Evolutionary conservation across 2,888 invertebrate species (phyloP).

Genomic region (Gari tellinella): DNA sequence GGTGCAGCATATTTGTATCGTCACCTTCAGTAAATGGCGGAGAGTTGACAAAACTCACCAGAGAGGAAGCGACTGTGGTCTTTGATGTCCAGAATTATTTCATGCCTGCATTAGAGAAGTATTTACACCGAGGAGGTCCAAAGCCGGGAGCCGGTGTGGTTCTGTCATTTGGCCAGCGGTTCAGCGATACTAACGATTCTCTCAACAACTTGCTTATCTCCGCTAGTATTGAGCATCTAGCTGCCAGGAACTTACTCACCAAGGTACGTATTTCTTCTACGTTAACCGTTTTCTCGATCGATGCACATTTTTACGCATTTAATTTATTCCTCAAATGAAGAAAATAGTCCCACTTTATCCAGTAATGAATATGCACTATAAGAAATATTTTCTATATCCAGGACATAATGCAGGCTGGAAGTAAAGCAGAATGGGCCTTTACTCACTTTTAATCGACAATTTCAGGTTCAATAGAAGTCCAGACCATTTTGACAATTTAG

Average conservation of each 20-base stretch:
- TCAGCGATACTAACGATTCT: slow-evolving; percentile 46
- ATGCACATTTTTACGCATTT: too few species aligned
- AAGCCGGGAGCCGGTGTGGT: slow-evolving; percentile 66
- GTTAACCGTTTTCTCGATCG: too few species aligned
- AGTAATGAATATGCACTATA: too few species aligned
- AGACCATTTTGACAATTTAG: too few species aligned
- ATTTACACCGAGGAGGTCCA: slow-evolving; percentile 40
- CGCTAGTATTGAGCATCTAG: slow-evolving; percentile 56
- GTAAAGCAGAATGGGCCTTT: too few species aligned
- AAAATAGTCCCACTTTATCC: too few species aligned
- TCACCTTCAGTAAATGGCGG: slow-evolving; percentile 47
- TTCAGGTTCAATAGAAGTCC: too few species aligned
- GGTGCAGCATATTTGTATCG: slow-evolving; percentile 68
- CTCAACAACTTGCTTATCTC: slow-evolving; percentile 65
- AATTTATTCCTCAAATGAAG: too few species aligned
- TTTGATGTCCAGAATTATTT: slow-evolving; percentile 67
- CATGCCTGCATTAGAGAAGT: slow-evolving; percentile 52
- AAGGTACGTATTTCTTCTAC: slow-evolving; percentile 50
- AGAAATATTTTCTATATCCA: too few species aligned
- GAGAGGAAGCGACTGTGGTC: slow-evolving; percentile 60
- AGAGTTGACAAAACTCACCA: slow-evolving; percentile 57
- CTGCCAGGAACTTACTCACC: slow-evolving; percentile 54
- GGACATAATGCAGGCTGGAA: too few species aligned
- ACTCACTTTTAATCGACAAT: too few species aligned
- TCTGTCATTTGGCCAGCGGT: slow-evolving; percentile 72